phyloP scores from a whole-genome alignment of 2,113 vertebrate species.

The Geothlypis trichas region DNA sequence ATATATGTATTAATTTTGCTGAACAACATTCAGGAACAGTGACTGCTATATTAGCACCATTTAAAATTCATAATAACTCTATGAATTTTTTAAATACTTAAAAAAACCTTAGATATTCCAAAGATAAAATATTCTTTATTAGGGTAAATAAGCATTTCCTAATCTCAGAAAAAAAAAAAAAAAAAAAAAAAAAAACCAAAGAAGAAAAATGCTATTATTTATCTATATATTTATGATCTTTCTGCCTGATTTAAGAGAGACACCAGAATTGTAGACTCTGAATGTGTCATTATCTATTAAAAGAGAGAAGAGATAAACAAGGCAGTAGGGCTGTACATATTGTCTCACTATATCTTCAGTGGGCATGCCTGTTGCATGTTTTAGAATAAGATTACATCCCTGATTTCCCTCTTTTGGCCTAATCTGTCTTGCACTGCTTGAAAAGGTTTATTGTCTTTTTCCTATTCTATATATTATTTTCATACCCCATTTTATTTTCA shows the following conservation, averaged over 20 bases:
- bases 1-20: background rate
- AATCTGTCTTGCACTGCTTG: background rate
- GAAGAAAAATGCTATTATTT: background rate
- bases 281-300: background rate
- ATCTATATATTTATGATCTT: background rate
- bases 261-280: background rate
- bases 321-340: rapidly evolving
- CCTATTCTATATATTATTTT: background rate
- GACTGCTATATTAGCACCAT: rapidly evolving
- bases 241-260: background rate
- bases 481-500: background rate
- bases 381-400: background rate
- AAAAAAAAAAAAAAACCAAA: background rate
- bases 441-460: background rate
- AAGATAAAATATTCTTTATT: background rate
- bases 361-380: background rate
- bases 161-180: background rate
- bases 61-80: background rate
- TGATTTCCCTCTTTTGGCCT: background rate
- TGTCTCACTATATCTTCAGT: background rate
- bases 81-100: background rate
- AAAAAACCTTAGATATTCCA: background rate
- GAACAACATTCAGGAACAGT: background rate
- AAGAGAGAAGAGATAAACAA: background rate
- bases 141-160: background rate